Conservation (phyloP, 2,113 vertebrate genomes). For the Cyanoramphus novaezelandiae region DNA sequence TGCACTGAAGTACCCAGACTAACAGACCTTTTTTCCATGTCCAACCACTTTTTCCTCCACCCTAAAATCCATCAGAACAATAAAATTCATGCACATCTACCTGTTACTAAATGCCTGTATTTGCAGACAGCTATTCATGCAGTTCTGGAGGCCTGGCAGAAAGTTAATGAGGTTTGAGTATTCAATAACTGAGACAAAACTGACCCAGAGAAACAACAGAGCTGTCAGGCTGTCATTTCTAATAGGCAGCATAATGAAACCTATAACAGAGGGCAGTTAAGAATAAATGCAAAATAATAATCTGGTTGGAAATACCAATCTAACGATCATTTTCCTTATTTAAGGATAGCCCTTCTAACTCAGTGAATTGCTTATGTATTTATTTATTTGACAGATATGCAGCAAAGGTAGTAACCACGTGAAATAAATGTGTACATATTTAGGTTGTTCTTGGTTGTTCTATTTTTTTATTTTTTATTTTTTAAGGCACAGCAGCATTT, state of each 20-base stretch:
- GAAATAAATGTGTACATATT: background rate
- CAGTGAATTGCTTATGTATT: background rate
- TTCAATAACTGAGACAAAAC: slow-evolving; percentile 52
- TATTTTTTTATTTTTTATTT: background rate
- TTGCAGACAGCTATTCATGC: slow-evolving; percentile 10
- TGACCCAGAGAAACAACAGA: slow-evolving; percentile 31
- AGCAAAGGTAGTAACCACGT: background rate
- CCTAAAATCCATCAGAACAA: background rate
- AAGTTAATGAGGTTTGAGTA: slow-evolving; percentile 41
- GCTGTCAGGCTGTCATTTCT: slow-evolving; percentile 30
- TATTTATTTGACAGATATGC: background rate
- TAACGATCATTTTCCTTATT: background rate
- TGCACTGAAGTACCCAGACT: background rate
- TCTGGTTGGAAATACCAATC: background rate
- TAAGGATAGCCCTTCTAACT: slow-evolving; percentile 6
- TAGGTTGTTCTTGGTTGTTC: background rate
- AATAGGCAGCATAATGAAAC: slow-evolving; percentile 26
- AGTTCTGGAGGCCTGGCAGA: background rate
- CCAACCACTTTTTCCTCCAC: fast-evolving
- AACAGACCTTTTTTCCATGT: background rate
- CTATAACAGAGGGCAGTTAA: background rate
- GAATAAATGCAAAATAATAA: slow-evolving; percentile 19
- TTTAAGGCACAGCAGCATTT: background rate
- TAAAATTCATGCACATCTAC: background rate
- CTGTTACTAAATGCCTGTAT: background rate